Evolutionary conservation across 2,888 invertebrate species (phyloP), one percentile per base, ranked within the genome.

Genomic region (Sinopyrophorus schimmeli): DNA sequence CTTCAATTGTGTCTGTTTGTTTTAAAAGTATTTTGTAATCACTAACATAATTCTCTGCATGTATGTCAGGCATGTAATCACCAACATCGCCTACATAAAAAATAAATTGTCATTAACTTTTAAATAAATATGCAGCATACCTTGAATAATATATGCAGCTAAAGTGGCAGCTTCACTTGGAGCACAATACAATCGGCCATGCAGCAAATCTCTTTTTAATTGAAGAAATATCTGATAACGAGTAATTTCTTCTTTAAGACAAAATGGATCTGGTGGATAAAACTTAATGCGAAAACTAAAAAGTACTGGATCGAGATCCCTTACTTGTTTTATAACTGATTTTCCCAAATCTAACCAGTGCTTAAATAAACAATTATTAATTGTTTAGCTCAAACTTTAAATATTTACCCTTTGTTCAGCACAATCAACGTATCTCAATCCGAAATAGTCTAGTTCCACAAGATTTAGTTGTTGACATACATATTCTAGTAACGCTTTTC

Each of bases 261-360:
- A 81, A 72, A 91, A 81, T 9, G 97, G 96, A 76, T 97, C 94
- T 46, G 92, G 91, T 9, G 98, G 97, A 74, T 98, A 98, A 75
- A 94, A 98, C 78, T 97, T 97, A 56, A 97, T 92, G 55, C 97
- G 89, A 74, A 98, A 93, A 76, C 94, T 95, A 72, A 98, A 91
- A 51, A 95, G 76, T 67, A 93, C 88, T 52, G 93, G 92, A 63
- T 91, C 88, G 66, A 94, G 83, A 76, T 94, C 95, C 87, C 91
- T 92, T 20, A 93, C 88, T 82, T 94, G 93, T 73, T 93, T 94
- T 61, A 88, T 76, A 71, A 93, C 87, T 60, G 90, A 84, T 77
- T 93, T 92, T 50, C 89, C 89, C 73, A 92, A 78, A 76, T 95
- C 94, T 68, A 95, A 76, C 95, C 95, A 95, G 76, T 93, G 93